Conservation (phyloP, 2,113 vertebrate species). For the Elgaria multicarinata region DNA sequence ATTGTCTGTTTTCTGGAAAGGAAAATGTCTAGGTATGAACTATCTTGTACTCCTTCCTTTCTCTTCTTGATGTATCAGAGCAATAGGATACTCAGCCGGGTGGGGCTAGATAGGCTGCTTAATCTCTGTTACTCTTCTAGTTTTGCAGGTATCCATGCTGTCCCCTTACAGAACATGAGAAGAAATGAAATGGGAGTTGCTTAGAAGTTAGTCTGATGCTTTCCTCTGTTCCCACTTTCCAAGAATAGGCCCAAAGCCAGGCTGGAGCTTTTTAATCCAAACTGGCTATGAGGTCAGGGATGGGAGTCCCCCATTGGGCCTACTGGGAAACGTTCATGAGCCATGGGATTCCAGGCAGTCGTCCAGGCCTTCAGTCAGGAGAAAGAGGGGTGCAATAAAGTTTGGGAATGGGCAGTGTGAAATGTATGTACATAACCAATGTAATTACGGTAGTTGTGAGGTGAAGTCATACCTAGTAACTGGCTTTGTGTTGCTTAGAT, state of each 20-base stretch:
- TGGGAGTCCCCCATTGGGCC: background rate
- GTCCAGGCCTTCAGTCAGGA: constrained; percentile 6
- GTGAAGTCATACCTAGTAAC: constrained; percentile 84
- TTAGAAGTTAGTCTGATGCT: background rate
- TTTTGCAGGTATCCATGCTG: background rate
- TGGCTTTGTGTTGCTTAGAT: constrained; percentile 74
- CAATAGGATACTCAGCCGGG: background rate
- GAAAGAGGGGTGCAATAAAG: constrained; percentile 51
- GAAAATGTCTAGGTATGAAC: background rate
- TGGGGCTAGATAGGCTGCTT: no score
- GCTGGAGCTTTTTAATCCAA: background rate
- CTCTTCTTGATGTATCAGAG: background rate
- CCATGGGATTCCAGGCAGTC: background rate
- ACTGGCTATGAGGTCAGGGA: background rate
- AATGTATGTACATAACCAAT: constrained; percentile 26
- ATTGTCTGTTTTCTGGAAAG: background rate
- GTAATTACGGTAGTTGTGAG: constrained; percentile 67
- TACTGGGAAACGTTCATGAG: background rate
- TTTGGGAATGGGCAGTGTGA: constrained; percentile 64
- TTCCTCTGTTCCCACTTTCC: background rate
- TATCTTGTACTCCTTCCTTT: background rate
- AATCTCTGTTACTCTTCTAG: background rate
- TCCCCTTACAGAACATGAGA: background rate
- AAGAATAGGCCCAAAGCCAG: background rate
- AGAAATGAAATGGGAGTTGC: background rate